phyloP scores from a whole-genome alignment of 2,888 invertebrate species.

The Apodemia zela region DNA sequence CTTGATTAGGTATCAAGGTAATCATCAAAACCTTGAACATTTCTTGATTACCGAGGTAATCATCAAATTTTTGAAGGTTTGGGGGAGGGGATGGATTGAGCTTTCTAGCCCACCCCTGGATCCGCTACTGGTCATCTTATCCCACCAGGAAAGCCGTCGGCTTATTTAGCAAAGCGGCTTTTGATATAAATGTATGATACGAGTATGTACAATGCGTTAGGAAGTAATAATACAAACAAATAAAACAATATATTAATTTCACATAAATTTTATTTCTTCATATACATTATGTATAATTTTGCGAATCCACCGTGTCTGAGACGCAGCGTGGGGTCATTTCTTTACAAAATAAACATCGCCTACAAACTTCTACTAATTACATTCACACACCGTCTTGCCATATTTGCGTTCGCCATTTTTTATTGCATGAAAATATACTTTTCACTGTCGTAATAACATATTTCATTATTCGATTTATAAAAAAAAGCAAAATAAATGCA shows the following conservation, averaged over 20 bases:
- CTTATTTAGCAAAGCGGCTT: too few relatives aligned
- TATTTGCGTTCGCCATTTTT: conserved; percentile 55
- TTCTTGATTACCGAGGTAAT: too few relatives aligned
- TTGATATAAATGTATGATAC: too few relatives aligned
- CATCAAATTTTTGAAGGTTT: too few relatives aligned
- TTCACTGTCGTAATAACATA: conserved; percentile 48
- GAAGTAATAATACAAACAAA: conserved; percentile 19
- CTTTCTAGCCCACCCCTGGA: too few relatives aligned
- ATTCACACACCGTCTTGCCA: conserved; percentile 59
- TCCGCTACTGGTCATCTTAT: too few relatives aligned
- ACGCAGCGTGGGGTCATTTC: conserved; percentile 64
- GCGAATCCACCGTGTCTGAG: conserved; percentile 79
- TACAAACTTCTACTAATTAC: conserved; percentile 66
- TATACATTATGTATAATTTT: conserved; percentile 79
- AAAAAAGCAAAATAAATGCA: conserved; percentile 33
- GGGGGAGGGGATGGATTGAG: too few relatives aligned
- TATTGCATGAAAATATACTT: conserved; percentile 67
- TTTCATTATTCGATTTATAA: conserved; percentile 25
- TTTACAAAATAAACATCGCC: conserved; percentile 71
- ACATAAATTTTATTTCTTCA: conserved; percentile 79
- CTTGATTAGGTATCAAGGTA: too few relatives aligned
- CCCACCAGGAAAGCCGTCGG: too few relatives aligned
- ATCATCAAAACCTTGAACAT: too few relatives aligned
- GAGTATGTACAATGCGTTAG: too few relatives aligned
- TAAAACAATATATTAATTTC: conserved; percentile 56